These are phyloP conservation scores for Epistrophe grossulariae DNA, from an alignment of 2,888 invertebrate species.

Conservation along the genomic window DNA sequence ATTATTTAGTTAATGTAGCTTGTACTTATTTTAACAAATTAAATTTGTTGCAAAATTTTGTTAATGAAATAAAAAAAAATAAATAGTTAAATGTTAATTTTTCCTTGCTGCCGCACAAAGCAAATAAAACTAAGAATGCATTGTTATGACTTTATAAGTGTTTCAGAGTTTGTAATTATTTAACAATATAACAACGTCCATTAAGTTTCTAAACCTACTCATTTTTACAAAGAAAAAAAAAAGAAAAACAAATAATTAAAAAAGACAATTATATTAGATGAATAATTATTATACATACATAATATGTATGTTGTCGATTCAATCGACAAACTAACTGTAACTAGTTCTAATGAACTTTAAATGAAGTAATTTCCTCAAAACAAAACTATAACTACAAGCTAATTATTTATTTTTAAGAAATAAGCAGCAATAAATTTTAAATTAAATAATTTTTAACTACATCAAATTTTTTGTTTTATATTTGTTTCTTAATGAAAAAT, in stretches of 20 bases:
- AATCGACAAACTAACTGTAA: conserved; percentile 63
- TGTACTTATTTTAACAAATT: conserved; percentile 70
- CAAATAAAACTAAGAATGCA: conserved; percentile 68
- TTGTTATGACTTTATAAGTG: conserved; percentile 40
- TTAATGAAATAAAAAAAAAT: conserved; percentile 9
- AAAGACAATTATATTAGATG: conserved; percentile 25
- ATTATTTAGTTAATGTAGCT: conserved; percentile 59
- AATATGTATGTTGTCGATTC: conserved; percentile 32
- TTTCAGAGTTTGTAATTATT: conserved; percentile 54
- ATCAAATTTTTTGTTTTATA: background rate
- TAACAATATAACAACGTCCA: conserved; percentile 71
- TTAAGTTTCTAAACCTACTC: conserved; percentile 68
- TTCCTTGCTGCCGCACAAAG: conserved; percentile 70
- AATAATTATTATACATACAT: conserved; percentile 20
- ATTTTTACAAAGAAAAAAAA: conserved; percentile 52
- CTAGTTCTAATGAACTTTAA: conserved; percentile 48
- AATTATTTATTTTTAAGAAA: conserved; percentile 64
- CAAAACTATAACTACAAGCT: conserved; percentile 39
- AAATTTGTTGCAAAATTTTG: conserved; percentile 18
- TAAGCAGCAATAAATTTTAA: conserved; percentile 55
- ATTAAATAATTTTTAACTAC: conserved; percentile 68
- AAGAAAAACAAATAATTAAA: conserved; percentile 5
- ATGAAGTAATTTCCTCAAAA: conserved; percentile 52
- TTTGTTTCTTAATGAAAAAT: background rate
- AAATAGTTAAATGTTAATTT: conserved; percentile 14